Percentiles rank a stretch among this genome's conserved stretches.
Evolutionary conservation across 2,113 vertebrate genomes (phyloP).

Genomic region (Bos javanicus): DNA sequence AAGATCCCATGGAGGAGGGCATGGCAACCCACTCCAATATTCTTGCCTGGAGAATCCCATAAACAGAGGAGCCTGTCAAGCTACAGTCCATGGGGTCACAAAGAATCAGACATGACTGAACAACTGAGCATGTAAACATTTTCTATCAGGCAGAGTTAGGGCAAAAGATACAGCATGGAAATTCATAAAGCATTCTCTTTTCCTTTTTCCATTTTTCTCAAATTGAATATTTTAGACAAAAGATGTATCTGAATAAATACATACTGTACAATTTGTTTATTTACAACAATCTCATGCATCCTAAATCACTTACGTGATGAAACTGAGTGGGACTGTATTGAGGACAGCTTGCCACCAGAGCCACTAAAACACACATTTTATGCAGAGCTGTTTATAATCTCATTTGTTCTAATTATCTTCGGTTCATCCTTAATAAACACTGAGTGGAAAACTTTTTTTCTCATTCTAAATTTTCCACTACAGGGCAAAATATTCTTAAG

Average conservation of each 20-base stretch:
- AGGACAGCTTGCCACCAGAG: neutral
- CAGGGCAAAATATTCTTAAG: neutral
- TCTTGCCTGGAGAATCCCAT: neutral
- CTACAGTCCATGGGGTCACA: neutral
- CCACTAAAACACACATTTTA: neutral
- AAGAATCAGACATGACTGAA: neutral
- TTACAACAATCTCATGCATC: neutral
- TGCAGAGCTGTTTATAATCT: neutral
- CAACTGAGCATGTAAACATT: neutral
- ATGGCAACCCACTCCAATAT: neutral
- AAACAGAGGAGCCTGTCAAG: neutral
- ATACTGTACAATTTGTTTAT: neutral
- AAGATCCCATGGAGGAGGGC: neutral
- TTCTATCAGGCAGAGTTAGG: neutral
- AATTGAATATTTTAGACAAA: neutral
- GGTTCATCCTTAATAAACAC: neutral
- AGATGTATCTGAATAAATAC: neutral
- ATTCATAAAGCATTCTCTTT: neutral
- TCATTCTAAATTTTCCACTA: neutral
- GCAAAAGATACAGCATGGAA: neutral
- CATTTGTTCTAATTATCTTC: neutral
- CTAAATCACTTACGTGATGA: neutral
- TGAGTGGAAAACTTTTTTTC: neutral
- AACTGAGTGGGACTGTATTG: neutral
- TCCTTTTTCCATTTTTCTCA: neutral